Conservation (phyloP, 2,797 vertebrate species). For the Notolabrus celidotus region DNA sequence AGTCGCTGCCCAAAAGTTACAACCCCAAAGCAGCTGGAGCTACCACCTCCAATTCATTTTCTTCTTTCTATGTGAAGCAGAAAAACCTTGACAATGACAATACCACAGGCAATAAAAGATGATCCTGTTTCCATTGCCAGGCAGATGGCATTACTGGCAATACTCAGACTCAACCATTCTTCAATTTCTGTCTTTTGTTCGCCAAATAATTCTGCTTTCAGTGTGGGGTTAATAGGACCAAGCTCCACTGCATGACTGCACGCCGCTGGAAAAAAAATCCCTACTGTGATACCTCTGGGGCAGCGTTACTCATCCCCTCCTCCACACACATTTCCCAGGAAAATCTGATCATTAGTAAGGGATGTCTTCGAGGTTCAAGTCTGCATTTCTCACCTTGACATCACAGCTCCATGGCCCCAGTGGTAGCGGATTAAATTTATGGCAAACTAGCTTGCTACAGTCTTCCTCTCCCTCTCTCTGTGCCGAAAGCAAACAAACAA, state of each 20-base stretch:
- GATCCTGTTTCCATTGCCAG: neutral
- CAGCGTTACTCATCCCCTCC: conserved; percentile 53
- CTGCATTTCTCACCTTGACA: conserved; percentile 70
- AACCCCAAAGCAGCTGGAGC: neutral
- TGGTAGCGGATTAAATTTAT: conserved; percentile 45
- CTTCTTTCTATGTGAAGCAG: neutral
- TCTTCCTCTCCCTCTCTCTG: conserved; percentile 15
- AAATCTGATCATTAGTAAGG: conserved; percentile 67
- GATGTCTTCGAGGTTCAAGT: conserved; percentile 57
- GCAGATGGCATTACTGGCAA: neutral
- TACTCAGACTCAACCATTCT: conserved; percentile 1
- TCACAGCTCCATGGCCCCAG: conserved; percentile 40
- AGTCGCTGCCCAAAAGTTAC: neutral
- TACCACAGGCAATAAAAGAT: neutral
- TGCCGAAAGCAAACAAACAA: conserved; percentile 48
- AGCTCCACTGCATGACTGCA: conserved; percentile 22
- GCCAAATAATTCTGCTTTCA: conserved; percentile 29
- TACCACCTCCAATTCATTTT: neutral
- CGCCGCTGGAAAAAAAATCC: conserved; percentile 36
- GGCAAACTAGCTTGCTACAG: conserved; percentile 35
- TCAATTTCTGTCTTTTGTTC: conserved; percentile 10
- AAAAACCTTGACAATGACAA: conserved; percentile 9
- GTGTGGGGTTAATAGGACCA: conserved; percentile 39
- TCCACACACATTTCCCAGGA: conserved; percentile 44
- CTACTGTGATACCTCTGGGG: conserved; percentile 52